Evolutionary conservation across 2,797 vertebrate genomes (phyloP).

Genomic region (Neomorphus geoffroyi): DNA sequence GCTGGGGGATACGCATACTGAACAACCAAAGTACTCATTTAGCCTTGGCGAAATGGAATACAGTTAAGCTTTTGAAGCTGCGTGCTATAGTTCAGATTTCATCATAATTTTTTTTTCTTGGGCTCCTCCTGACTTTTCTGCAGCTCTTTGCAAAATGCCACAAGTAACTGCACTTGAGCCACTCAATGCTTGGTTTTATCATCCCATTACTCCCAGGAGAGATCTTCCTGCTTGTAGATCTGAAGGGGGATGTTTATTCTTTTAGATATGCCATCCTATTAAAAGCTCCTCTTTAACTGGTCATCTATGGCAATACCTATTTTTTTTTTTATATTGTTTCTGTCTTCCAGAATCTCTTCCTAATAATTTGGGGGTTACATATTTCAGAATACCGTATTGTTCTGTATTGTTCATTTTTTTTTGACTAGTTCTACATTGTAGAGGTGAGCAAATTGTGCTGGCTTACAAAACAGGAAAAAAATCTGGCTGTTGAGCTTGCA

Average conservation of each 20-base stretch:
- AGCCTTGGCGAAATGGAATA: background rate
- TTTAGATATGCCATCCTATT: background rate
- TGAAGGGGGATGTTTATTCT: background rate
- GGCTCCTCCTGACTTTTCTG: background rate
- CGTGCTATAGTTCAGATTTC: background rate
- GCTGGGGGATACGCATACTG: background rate
- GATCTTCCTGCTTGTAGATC: background rate
- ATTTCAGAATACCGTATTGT: background rate
- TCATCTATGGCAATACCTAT: background rate
- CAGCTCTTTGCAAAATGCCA: background rate
- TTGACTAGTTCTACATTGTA: background rate
- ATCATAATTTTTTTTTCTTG: background rate
- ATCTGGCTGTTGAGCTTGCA: background rate
- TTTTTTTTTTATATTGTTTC: background rate
- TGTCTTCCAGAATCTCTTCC: background rate
- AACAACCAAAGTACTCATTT: accelerated
- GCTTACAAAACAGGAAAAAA: background rate
- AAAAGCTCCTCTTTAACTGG: background rate
- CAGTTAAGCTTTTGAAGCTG: background rate
- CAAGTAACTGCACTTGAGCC: background rate
- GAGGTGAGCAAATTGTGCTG: background rate
- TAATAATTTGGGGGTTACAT: background rate
- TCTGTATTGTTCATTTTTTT: background rate
- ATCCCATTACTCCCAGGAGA: background rate
- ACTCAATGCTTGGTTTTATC: background rate